Conservation (phyloP, 2,797 vertebrate genomes). For the Malacoctenus gilli region DNA sequence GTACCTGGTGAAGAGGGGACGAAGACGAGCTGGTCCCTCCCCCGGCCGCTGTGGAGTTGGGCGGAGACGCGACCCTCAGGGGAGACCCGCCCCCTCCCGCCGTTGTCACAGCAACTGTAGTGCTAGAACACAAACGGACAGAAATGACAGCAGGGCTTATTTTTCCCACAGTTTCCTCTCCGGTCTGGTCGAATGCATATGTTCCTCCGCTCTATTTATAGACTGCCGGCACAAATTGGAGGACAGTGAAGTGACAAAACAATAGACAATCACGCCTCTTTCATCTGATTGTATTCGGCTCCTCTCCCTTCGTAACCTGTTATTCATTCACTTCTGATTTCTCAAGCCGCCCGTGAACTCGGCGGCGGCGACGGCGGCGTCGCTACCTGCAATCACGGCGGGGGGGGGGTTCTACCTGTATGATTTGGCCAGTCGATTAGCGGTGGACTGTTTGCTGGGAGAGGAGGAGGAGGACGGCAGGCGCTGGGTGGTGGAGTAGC, state of each 20-base stretch:
- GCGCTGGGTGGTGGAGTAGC: conserved; percentile 88
- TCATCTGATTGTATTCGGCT: not conserved
- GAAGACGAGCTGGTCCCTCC: conserved; percentile 76
- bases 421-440: conserved; percentile 92
- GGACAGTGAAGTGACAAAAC: conserved; percentile 7
- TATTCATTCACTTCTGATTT: conserved; percentile 1
- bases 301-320: not conserved
- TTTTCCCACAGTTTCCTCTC: not conserved
- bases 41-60: conserved; percentile 85
- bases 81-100: conserved; percentile 83
- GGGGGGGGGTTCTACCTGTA: conserved; percentile 82
- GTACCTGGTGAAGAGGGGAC: conserved; percentile 92
- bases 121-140: conserved; percentile 54
- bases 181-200: too few relatives aligned
- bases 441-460: conserved; percentile 90
- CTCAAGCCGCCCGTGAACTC: not conserved
- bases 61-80: conserved; percentile 89
- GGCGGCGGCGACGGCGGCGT: conserved; percentile 5
- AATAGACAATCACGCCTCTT: conserved; percentile 1
- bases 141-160: conserved; percentile 14
- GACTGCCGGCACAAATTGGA: not conserved
- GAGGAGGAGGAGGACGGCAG: conserved; percentile 82
- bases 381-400: too few relatives aligned
- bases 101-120: conserved; percentile 75
- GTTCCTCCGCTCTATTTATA: conserved; percentile 1